Evolutionary conservation across 2,113 vertebrate genomes (phyloP).

Genomic region (Ammodytes marinus): DNA sequence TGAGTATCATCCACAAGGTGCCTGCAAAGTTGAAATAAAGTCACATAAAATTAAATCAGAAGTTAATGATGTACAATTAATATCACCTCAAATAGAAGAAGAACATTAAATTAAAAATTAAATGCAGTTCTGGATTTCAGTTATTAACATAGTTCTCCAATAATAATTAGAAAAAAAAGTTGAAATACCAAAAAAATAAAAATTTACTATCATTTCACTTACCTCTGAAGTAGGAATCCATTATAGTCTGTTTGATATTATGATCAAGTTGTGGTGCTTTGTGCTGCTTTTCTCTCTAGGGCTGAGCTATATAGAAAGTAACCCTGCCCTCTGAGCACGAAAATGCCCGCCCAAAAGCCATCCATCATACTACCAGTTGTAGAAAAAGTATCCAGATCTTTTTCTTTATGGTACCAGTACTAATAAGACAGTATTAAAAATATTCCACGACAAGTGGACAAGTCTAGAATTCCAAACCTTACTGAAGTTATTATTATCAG

Average conservation of each 20-base stretch:
- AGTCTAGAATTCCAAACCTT: neutral
- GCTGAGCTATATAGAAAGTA: slow-evolving; percentile 1
- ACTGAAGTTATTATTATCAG: no score
- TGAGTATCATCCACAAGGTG: slow-evolving; percentile 47
- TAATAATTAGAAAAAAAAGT: neutral
- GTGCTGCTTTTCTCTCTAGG: neutral
- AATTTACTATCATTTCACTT: slow-evolving; percentile 22
- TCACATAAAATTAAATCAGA: neutral
- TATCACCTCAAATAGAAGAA: neutral
- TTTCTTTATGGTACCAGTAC: neutral
- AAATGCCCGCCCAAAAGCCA: slow-evolving; percentile 7
- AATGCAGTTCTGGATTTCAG: neutral
- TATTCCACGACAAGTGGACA: neutral
- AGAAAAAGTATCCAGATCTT: neutral
- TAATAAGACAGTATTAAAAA: neutral
- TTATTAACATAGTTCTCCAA: neutral
- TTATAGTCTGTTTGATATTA: slow-evolving; percentile 5
- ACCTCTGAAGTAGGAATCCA: slow-evolving; percentile 68
- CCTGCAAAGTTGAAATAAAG: slow-evolving; percentile 45
- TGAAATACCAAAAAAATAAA: neutral
- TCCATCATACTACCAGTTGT: neutral
- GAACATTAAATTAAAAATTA: neutral
- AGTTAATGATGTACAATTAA: neutral
- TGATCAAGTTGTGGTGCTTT: neutral
- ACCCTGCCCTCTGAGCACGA: neutral